These are phyloP conservation scores for Yponomeuta evonymella DNA, from an alignment of 2,888 invertebrate genomes.

Conservation along the genomic window DNA sequence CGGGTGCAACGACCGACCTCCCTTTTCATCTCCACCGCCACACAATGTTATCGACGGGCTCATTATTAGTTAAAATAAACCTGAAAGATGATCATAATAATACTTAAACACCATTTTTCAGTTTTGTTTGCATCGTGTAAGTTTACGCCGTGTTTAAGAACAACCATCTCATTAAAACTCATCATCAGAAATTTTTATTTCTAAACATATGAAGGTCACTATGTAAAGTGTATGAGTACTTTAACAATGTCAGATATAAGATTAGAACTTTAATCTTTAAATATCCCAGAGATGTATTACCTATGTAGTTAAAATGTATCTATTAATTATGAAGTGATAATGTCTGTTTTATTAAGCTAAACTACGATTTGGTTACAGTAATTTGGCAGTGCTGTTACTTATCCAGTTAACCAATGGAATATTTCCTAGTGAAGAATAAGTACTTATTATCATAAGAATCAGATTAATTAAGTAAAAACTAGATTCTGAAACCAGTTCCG, in stretches of 20 bases:
- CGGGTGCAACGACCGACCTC: conserved; percentile 16
- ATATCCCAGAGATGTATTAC: no score
- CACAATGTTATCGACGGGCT: not conserved
- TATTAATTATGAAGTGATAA: not conserved
- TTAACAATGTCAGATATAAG: no score
- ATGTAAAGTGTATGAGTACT: no score
- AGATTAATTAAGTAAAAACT: no score
- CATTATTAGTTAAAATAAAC: conserved; percentile 5
- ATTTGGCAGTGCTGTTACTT: not conserved
- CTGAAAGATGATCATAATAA: not conserved
- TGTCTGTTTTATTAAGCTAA: not conserved
- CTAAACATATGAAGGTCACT: no score
- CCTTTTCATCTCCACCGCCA: not conserved
- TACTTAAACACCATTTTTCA: not conserved
- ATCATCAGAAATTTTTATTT: no score
- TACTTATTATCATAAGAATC: not conserved
- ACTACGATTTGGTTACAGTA: not conserved
- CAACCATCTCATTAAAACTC: no score
- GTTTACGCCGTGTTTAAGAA: no score
- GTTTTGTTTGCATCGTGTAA: no score
- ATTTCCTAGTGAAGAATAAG: not conserved
- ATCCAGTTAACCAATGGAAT: not conserved
- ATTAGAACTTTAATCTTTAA: no score
- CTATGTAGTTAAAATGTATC: not conserved
- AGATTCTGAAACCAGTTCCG: not conserved